These are phyloP conservation scores for Sphinx pinastri DNA, from an alignment of 2,888 invertebrate species.

Conservation along the genomic window DNA sequence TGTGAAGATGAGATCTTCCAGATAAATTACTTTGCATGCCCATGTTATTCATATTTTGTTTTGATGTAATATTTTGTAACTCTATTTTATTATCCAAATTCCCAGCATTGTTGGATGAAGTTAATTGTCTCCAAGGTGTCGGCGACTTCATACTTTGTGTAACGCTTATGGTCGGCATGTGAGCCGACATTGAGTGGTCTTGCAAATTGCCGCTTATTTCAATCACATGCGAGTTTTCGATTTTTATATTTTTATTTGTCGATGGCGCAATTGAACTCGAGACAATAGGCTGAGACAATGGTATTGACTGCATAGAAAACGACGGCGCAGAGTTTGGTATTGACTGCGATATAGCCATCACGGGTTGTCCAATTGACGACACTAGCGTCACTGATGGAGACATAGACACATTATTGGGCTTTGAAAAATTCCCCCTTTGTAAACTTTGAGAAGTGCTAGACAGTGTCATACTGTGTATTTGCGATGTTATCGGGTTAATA, in stretches of 20 bases:
- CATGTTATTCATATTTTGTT: constrained; percentile 62
- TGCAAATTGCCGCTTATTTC: constrained; percentile 79
- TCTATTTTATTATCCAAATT: constrained; percentile 68
- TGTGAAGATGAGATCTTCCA: constrained; percentile 60
- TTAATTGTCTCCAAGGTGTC: constrained; percentile 76
- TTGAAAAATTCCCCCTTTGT: constrained; percentile 65
- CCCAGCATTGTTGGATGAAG: constrained; percentile 48
- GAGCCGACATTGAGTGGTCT: constrained; percentile 63
- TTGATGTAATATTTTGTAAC: constrained; percentile 66
- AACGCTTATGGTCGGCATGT: constrained; percentile 75
- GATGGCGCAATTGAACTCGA: constrained; percentile 77
- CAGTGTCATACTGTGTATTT: constrained; percentile 75
- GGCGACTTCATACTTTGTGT: constrained; percentile 77
- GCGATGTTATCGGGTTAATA: constrained; percentile 79
- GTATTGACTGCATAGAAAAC: constrained; percentile 75
- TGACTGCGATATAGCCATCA: constrained; percentile 79
- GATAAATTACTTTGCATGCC: constrained; percentile 62
- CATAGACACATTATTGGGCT: constrained; percentile 69
- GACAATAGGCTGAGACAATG: constrained; percentile 77
- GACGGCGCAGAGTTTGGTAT: constrained; percentile 66
- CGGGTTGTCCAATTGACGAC: constrained; percentile 75
- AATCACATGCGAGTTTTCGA: constrained; percentile 76
- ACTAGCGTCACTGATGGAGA: constrained; percentile 76
- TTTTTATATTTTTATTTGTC: constrained; percentile 67
- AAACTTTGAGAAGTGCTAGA: constrained; percentile 68